These are phyloP conservation scores for Pogonognathellus flavescens DNA, from an alignment of 1,140 invertebrate species.

Conservation along the genomic window DNA sequence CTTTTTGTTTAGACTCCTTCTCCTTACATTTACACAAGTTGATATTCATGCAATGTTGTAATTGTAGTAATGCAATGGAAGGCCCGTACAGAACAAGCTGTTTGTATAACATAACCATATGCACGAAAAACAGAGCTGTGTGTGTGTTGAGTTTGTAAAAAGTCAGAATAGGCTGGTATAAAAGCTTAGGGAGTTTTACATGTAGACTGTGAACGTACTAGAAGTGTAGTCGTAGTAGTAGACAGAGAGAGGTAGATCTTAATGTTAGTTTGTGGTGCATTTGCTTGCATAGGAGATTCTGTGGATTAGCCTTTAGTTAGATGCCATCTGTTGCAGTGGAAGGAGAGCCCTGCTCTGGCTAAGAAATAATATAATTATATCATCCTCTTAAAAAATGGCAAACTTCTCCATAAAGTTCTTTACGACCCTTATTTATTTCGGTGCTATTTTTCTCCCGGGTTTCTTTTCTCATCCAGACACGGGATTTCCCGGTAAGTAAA, in stretches of 20 bases:
- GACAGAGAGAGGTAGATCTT: not conserved
- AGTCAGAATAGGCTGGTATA: not conserved
- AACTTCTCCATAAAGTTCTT: conserved; percentile 40
- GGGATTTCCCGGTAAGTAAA: conserved; percentile 27
- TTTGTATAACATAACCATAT: too few relatives aligned
- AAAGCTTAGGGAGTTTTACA: not conserved
- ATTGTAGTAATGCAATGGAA: too few relatives aligned
- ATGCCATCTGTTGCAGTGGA: conserved; percentile 55
- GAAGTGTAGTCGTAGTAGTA: not conserved
- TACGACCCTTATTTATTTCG: conserved; percentile 29
- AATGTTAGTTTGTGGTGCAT: not conserved
- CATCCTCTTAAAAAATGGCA: conserved; percentile 48
- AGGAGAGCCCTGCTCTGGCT: conserved; percentile 47
- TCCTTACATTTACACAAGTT: too few relatives aligned
- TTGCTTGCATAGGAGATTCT: conserved; percentile 3
- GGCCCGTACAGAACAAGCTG: too few relatives aligned
- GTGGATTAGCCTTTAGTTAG: conserved; percentile 42
- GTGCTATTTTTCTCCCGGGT: conserved; percentile 49
- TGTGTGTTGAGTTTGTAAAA: not conserved
- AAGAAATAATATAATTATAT: conserved; percentile 26
- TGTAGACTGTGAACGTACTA: not conserved
- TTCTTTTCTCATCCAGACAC: conserved; percentile 25
- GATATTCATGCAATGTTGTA: too few relatives aligned
- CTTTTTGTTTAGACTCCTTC: too few relatives aligned
- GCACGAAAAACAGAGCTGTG: too few relatives aligned